Base-by-base conservation (phyloP, 2,888 invertebrate species). In the Harpalus rubripes region DNA sequence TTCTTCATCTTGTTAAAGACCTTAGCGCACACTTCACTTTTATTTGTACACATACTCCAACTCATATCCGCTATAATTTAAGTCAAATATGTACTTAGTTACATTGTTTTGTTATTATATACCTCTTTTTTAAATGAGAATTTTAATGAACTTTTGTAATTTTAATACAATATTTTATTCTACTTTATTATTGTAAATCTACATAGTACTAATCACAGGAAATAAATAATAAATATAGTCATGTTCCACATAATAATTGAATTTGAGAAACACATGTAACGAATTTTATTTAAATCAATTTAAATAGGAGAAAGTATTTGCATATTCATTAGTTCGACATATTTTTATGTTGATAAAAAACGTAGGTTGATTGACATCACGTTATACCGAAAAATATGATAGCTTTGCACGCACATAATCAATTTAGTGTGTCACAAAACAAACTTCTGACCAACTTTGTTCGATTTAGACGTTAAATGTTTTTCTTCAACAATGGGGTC, bases 321-420 rank as follows among this genome's bases (percentile, higher is more conserved):
- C 80, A 80, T 80, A 80, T 63, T 63, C 61, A 80, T 80, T 61
- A 80, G 63, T 44, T 65, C 81, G 81, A 68, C 81, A 81, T 65
- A 65, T 81, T 68, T 68, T 52, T 18, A 68, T 26, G 81, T 32
- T 22, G 41, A 65, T 65, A 26, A 81, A 81, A 81, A 81, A 81
- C 41, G 16, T 65, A 81, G 22, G 78, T 58, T 78, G 58, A 78
- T 78, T 78, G 78, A 78, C 78, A 78, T 78, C 56, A 44, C 72
- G 72, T 18, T 74, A 44, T 44, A 12, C 72, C 18, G 72, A 44
- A 72, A 76, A 78, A 58, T 58, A 58, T 78, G 22, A 78, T 32
- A 22, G 58, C 58, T 8, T 78, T 78, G 58, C 80, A 80, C 80
- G 80, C 80, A 80, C 80, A 80, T 80, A 80, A 80, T 61, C 61